These are phyloP conservation scores for Scolanthus callimorphus DNA, from an alignment of 92 coral and sea anemone genomes.

Conservation along the genomic window DNA sequence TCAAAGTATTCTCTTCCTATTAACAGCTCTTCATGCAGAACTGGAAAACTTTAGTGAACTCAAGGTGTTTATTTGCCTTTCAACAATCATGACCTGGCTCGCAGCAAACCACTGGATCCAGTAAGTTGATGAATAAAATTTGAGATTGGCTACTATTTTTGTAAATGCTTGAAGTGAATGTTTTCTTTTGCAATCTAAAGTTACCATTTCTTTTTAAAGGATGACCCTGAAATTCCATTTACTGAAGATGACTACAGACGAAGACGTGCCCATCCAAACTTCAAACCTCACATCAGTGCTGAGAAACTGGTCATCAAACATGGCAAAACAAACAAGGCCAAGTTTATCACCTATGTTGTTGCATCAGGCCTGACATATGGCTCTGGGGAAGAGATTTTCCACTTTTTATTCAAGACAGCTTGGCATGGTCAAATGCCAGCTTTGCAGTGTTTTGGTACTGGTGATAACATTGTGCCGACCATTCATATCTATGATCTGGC, in stretches of 20 bases:
- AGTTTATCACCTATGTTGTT: constrained; percentile 85
- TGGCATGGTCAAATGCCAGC: constrained; percentile 99
- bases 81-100: constrained; percentile 97
- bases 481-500: constrained; percentile 92
- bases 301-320: constrained; percentile 94
- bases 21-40: constrained; percentile 99
- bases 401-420: constrained; percentile 93
- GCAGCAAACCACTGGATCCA: constrained; percentile 97
- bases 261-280: constrained; percentile 96
- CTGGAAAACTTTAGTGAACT: constrained; percentile 73
- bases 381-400: constrained; percentile 96
- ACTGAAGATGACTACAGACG: constrained; percentile 99
- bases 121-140: no score
- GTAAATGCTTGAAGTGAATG: no score
- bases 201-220: no score
- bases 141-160: no score
- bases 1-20: no score
- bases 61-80: constrained; percentile 86
- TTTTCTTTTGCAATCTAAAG: no score
- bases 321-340: constrained; percentile 94
- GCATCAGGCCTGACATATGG: constrained; percentile 95
- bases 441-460: constrained; percentile 93
- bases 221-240: constrained; percentile 97
- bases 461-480: constrained; percentile 92
- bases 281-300: constrained; percentile 93